Evolutionary conservation across 2,113 vertebrate genomes (phyloP).

Genomic region (Microtus montanus): DNA sequence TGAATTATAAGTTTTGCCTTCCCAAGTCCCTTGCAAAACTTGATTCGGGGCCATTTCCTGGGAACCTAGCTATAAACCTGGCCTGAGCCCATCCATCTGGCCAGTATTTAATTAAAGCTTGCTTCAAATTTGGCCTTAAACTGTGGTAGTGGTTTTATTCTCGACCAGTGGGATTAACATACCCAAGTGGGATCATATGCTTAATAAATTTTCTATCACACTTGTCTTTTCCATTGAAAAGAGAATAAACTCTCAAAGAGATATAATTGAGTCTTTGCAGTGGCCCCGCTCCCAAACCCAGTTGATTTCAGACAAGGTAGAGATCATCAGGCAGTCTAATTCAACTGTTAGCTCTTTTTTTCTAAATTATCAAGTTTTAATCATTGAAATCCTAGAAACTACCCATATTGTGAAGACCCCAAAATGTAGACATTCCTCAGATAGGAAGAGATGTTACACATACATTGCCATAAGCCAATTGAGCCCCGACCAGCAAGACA

Average conservation of each 20-base stretch:
- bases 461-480: neutral
- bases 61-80: neutral
- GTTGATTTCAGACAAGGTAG: constrained; percentile 2
- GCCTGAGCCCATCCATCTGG: neutral
- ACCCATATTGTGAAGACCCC: neutral
- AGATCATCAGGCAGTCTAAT: constrained; percentile 23
- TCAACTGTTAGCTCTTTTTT: constrained; percentile 27
- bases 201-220: constrained; percentile 65
- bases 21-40: neutral
- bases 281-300: neutral
- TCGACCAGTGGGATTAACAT: neutral
- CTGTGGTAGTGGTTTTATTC: neutral
- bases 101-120: neutral
- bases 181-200: constrained; percentile 30
- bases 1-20: neutral
- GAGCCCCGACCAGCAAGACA: neutral
- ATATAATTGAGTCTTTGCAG: constrained; percentile 22
- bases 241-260: neutral
- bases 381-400: neutral
- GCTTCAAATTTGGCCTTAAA: neutral
- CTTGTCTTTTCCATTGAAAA: constrained; percentile 48
- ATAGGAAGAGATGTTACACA: neutral
- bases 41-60: neutral
- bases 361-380: neutral
- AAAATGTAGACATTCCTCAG: neutral